Evolutionary conservation across 2,888 invertebrate genomes (phyloP).

Genomic region (Dolomedes plantarius): DNA sequence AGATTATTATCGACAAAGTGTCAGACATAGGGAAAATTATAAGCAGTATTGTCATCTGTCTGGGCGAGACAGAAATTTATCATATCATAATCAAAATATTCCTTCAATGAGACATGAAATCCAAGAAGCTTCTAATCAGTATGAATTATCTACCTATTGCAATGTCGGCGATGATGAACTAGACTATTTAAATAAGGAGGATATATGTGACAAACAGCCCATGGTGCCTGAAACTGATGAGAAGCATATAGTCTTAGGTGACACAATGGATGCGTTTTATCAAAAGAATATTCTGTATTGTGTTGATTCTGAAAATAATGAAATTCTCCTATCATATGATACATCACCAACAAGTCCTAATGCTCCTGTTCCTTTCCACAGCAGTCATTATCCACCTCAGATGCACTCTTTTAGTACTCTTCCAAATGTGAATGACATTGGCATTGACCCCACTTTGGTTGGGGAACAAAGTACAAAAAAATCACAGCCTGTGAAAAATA

Average conservation of each 20-base stretch:
- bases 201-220: too few species aligned
- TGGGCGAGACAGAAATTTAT: background rate
- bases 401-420: conserved; percentile 62
- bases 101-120: background rate
- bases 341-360: conserved; percentile 19
- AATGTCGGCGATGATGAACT: background rate
- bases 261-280: conserved; percentile 26
- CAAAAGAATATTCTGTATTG: conserved; percentile 63
- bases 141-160: background rate
- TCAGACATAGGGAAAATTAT: conserved; percentile 74
- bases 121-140: background rate
- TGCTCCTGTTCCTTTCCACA: conserved; percentile 32
- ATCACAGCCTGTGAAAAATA: background rate
- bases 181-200: background rate
- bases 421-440: conserved; percentile 52
- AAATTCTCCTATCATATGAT: conserved; percentile 59
- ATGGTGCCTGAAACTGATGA: too few species aligned
- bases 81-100: background rate
- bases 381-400: conserved; percentile 56
- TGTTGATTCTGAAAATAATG: conserved; percentile 69
- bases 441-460: conserved; percentile 25
- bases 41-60: conserved; percentile 74
- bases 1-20: conserved; percentile 71
- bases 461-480: conserved; percentile 16
- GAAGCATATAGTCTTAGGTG: background rate